phyloP scores from a whole-genome alignment of 2,113 vertebrate genomes.

The Oxyura jamaicensis region DNA sequence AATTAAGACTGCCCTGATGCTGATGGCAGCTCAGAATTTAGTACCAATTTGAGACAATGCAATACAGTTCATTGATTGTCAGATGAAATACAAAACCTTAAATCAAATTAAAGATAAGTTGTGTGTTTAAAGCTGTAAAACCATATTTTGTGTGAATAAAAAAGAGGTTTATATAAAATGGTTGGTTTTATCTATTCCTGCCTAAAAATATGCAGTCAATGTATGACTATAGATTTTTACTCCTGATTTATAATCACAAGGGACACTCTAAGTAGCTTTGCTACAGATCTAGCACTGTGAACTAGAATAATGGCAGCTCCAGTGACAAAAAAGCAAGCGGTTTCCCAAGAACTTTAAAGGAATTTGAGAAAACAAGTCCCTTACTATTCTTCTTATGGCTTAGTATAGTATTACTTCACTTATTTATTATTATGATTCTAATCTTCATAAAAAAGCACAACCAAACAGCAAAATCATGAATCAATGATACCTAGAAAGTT shows the following conservation, averaged over 20 bases:
- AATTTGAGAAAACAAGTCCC: not conserved
- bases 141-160: constrained; percentile 31
- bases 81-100: constrained; percentile 28
- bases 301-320: not conserved
- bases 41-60: not conserved
- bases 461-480: not conserved
- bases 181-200: not conserved
- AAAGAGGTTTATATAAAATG: constrained; percentile 3
- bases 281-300: not conserved
- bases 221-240: constrained; percentile 14
- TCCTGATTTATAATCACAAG: not conserved
- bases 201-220: constrained; percentile 16
- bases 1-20: constrained; percentile 39
- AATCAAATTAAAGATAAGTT: constrained; percentile 47
- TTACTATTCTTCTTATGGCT: not conserved
- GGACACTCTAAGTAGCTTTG: not conserved
- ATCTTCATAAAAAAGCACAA: constrained; percentile 15
- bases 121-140: constrained; percentile 9
- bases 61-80: constrained; percentile 14
- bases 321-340: not conserved
- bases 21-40: constrained; percentile 29
- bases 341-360: constrained; percentile 2
- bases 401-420: not conserved
- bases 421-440: not conserved
- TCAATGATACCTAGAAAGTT: not conserved